A percentile compares a stretch with the other conserved stretches of the same genome.
Conservation (phyloP, 2,113 vertebrate species). For the Phodopus roborovskii region DNA sequence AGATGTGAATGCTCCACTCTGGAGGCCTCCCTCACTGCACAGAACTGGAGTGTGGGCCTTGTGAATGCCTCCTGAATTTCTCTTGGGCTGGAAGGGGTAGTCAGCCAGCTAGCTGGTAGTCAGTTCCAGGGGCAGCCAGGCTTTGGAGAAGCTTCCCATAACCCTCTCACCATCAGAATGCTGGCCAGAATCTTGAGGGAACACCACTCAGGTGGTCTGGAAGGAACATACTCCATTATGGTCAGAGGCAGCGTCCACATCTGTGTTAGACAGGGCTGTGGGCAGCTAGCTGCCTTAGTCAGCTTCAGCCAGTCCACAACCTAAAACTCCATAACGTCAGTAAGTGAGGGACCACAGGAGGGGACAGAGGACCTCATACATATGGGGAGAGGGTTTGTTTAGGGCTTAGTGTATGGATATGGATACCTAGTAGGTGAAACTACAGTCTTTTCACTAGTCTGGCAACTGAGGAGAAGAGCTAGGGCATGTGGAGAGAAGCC, state of each 20-base stretch:
- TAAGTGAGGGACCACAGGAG: background rate
- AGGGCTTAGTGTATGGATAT: background rate
- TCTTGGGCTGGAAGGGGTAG: background rate
- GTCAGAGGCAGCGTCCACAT: background rate
- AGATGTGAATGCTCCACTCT: background rate
- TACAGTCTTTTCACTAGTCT: background rate
- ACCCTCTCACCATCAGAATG: background rate
- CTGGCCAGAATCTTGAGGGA: background rate
- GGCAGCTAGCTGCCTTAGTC: background rate
- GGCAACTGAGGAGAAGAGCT: background rate
- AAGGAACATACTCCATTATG: background rate
- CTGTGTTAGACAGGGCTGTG: background rate
- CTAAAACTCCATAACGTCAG: background rate
- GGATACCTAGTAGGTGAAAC: background rate
- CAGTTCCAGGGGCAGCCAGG: background rate
- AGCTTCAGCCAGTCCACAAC: background rate
- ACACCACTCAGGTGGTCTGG: background rate
- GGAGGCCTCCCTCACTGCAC: background rate
- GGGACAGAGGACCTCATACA: background rate
- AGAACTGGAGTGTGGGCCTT: rapidly evolving
- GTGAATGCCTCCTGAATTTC: background rate
- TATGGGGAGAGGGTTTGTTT: background rate
- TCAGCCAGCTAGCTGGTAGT: background rate
- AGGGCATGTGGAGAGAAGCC: background rate
- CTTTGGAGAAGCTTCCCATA: background rate